These are phyloP conservation scores for Drosophila setosimentum DNA, from an alignment of 2,888 invertebrate genomes.

Conservation along the genomic window DNA sequence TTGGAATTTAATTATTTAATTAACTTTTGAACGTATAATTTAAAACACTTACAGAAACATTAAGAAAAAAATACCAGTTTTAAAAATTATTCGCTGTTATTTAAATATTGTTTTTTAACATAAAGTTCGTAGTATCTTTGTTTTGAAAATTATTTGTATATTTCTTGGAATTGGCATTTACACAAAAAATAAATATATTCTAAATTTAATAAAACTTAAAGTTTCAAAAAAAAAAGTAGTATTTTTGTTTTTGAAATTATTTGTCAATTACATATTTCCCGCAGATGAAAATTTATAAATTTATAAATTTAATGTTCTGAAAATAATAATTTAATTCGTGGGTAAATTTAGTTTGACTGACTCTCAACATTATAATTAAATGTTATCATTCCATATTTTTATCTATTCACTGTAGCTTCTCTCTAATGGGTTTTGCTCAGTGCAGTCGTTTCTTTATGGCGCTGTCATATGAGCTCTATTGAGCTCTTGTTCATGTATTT, in stretches of 20 bases:
- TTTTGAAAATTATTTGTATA: neutral
- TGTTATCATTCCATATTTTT: neutral
- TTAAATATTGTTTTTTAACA: neutral
- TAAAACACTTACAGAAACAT: neutral
- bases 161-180: neutral
- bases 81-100: neutral
- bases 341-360: neutral
- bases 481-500: conserved; percentile 54
- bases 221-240: neutral
- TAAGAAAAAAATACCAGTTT: neutral
- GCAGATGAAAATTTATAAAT: neutral
- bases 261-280: neutral
- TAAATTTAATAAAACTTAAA: neutral
- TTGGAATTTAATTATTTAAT: conserved; percentile 21
- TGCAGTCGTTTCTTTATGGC: conserved; percentile 51
- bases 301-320: neutral
- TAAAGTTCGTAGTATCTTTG: neutral
- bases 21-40: conserved; percentile 9
- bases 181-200: no score
- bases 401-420: neutral
- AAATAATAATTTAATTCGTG: neutral
- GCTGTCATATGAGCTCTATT: conserved; percentile 63
- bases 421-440: conserved; percentile 29
- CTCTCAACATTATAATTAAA: neutral
- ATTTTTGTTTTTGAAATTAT: neutral